Base-by-base conservation (phyloP, 2,888 invertebrate species). In the Microctonus brassicae region DNA sequence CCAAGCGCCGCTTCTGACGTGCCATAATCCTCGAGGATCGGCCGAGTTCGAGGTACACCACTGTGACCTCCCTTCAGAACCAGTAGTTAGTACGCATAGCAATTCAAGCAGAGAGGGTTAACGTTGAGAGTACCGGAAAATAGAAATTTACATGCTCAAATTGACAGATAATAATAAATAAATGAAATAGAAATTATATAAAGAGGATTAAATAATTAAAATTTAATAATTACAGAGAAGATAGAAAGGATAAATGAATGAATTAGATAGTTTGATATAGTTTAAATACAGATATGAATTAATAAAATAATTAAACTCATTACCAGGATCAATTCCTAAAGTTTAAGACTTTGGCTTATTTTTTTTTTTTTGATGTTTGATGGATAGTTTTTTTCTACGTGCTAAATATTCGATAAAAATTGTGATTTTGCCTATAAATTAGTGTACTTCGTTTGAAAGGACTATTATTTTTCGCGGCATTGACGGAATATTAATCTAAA, bases 51-150 rank as follows among this genome's bases (percentile, higher is more conserved):
- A 83, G 84, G 83, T 81, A 85, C 83, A 82, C 81, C 85, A 85
- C 82, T 85, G 80, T 87, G 86, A 84, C 86, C 86, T 80, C 85
- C 86, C 87, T 87, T 87, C 82, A 84, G 86, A 86, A 87, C 82
- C 85, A 83, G 83, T 84, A 84, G 86, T 87, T 87, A 87, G 87
- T 87, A 86, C 82, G 83, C 83, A 86, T 83, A 85, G 83, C 82
- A 84, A 85, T 84, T 82, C 84, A 86, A 84, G 83, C 84, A 84
- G 78, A 84, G 81, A 81, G 82, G 81, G 78, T 84, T 83, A 81
- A 82, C 82, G 80, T 76, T 75, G 72, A 79, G 76, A 76, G 74
- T 76, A 81, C 81, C 77, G 82, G 80, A 83, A 79, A 77, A 79
- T 72, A 72, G 71, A 71, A 71, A 71, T 67, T 69, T 26, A 63